Conservation (phyloP, 1,140 invertebrate species). For the Lepidurus couesii region DNA sequence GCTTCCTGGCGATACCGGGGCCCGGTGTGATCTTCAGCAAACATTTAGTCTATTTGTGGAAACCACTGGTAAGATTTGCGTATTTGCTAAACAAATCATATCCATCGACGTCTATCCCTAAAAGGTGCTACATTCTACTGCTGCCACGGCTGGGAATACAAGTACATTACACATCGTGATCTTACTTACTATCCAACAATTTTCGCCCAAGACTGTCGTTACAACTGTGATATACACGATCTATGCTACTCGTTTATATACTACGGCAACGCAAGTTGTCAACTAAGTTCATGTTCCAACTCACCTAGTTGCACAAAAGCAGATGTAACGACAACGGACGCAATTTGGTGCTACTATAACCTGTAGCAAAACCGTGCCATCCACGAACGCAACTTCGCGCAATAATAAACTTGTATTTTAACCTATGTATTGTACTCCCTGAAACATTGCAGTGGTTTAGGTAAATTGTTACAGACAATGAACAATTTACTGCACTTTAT, state of each 20-base stretch:
- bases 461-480: too few relatives aligned
- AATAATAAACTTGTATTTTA: too few relatives aligned
- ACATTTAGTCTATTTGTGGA: not conserved
- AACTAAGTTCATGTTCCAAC: slow-evolving; percentile 1
- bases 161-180: not conserved
- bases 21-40: not conserved
- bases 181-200: not conserved
- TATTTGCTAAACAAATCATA: not conserved
- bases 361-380: not conserved
- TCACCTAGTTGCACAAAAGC: not conserved
- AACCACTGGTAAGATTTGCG: not conserved
- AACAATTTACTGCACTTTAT: too few relatives aligned
- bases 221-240: not conserved
- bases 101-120: not conserved
- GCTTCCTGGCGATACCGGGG: not conserved
- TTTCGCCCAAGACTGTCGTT: not conserved
- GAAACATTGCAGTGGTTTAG: too few relatives aligned
- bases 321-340: not conserved
- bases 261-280: not conserved
- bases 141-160: slow-evolving; percentile 3
- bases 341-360: not conserved
- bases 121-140: not conserved
- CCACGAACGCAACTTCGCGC: too few relatives aligned
- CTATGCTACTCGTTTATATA: not conserved
- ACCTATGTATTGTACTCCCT: too few relatives aligned